A percentile compares a stretch with the other conserved stretches of the same genome.
Conservation (phyloP, 2,113 vertebrate genomes). For the Bubo blakistoni region DNA sequence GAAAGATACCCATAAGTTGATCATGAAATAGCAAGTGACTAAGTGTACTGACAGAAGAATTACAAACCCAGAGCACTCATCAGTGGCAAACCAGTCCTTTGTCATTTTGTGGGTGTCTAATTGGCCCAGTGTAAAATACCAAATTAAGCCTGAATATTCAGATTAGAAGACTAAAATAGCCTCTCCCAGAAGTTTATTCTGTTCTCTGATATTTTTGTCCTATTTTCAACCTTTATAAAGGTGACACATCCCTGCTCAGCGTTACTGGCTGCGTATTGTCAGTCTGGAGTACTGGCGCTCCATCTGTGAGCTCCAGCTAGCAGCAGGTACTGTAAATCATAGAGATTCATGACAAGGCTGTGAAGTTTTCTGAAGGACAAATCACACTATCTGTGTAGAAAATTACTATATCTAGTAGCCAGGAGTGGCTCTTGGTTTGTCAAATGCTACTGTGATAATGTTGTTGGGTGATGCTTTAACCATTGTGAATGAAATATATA, state of each 20-base stretch:
- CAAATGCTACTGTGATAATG: not conserved
- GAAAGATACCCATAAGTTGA: not conserved
- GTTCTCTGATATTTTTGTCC: slow-evolving; percentile 56
- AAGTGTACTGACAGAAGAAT: not conserved
- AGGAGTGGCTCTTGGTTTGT: not conserved
- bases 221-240: slow-evolving; percentile 66
- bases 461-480: not conserved
- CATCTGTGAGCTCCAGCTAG: slow-evolving; percentile 68
- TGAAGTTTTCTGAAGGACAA: slow-evolving; percentile 65
- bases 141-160: slow-evolving; percentile 42
- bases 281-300: slow-evolving; percentile 56
- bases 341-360: slow-evolving; percentile 63
- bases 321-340: slow-evolving; percentile 70
- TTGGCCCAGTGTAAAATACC: slow-evolving; percentile 8
- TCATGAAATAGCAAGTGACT: slow-evolving; percentile 8
- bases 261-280: slow-evolving; percentile 59
- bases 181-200: slow-evolving; percentile 46
- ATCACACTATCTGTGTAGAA: not conserved
- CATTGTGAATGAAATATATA: not conserved
- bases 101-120: slow-evolving; percentile 49
- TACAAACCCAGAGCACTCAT: not conserved
- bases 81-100: not conserved
- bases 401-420: not conserved
- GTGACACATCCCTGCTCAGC: slow-evolving; percentile 49
- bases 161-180: slow-evolving; percentile 40